These are phyloP conservation scores for Euleptes europaea DNA, from an alignment of 2,113 vertebrate species.

Conservation along the genomic window DNA sequence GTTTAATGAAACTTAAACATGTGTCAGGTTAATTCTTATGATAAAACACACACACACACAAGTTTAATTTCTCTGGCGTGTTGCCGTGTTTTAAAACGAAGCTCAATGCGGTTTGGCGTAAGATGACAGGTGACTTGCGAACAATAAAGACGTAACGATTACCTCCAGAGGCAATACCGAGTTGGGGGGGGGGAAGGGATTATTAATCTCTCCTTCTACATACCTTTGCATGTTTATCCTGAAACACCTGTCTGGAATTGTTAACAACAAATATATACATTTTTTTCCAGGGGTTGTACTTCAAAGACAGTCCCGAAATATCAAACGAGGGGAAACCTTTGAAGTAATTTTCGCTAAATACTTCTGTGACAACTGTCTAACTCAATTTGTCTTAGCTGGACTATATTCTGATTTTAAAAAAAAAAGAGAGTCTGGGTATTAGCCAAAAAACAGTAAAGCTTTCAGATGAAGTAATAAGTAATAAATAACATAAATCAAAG, in stretches of 20 bases:
- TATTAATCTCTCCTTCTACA: slow-evolving; percentile 76
- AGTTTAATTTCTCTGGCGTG: slow-evolving; percentile 69
- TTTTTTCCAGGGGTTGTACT: slow-evolving; percentile 73
- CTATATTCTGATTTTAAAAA: slow-evolving; percentile 54
- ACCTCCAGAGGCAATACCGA: slow-evolving; percentile 68
- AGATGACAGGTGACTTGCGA: slow-evolving; percentile 75
- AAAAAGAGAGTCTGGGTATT: slow-evolving; percentile 55
- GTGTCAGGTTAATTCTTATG: slow-evolving; percentile 63
- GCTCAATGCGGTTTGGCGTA: slow-evolving; percentile 65
- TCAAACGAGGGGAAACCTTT: slow-evolving; percentile 77
- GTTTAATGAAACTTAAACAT: slow-evolving; percentile 62
- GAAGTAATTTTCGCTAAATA: slow-evolving; percentile 81
- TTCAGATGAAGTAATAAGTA: slow-evolving; percentile 51
- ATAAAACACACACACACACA: slow-evolving; percentile 32
- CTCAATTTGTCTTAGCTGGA: slow-evolving; percentile 78
- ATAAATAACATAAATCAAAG: slow-evolving; percentile 56
- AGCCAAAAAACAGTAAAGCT: slow-evolving; percentile 65
- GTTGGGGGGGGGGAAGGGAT: background rate
- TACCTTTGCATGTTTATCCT: slow-evolving; percentile 78
- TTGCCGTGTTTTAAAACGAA: slow-evolving; percentile 25
- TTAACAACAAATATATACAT: slow-evolving; percentile 78
- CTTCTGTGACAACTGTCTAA: slow-evolving; percentile 79
- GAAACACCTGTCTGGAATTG: slow-evolving; percentile 81
- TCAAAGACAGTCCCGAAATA: slow-evolving; percentile 76
- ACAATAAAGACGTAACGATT: slow-evolving; percentile 76